Evolutionary conservation across 2,113 vertebrate species (phyloP), one percentile per base, ranked within the genome.

Genomic region (Alexandromys fortis): DNA sequence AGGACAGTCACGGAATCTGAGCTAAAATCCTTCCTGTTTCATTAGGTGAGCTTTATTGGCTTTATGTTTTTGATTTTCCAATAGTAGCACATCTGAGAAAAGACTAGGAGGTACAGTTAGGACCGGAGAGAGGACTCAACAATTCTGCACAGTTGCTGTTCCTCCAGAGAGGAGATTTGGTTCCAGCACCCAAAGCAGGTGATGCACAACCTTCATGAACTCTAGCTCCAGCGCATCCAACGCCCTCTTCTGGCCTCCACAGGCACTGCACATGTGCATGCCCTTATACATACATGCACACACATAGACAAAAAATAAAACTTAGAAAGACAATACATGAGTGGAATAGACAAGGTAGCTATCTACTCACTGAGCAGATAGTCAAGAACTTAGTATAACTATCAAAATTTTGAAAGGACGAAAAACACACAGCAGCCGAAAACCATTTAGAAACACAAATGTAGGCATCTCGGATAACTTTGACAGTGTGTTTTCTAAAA

Each of bases 61-160:
- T 90, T 85, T 95, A 93, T 77, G 58, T 47, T 83, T 81, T 85
- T 89, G 73, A 82, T 76, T 85, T 95, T 86, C 65, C n/a, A 92
- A 42, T 73, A 7, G 55, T 47, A 92, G 19, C 22, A 89, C 19
- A 68, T 49, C 55, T 83, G 17, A 72, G 19, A 42, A 55, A 82
- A 72, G 93, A 28, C 35, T 82, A 89, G 11, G 89, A 92, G 22
- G 75, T 82, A 4, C n/a, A 67, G 52, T 94, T 82, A 58, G 33
- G 22, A 58, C 55, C 28, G 22, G n/a, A 82, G 55, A 82, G 35
- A 61, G 1, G 1, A n/a, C 55, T 28, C 52, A 38, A 16, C 33
- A 79, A n/a, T 79, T 12, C 5, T 1, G 1, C 1, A n/a, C 35
- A 14, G 14, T 82, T 24, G 6, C 7, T 26, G 55, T 82, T n/a